Conservation (phyloP, 2,113 vertebrate species). For the Mesitornis unicolor region DNA sequence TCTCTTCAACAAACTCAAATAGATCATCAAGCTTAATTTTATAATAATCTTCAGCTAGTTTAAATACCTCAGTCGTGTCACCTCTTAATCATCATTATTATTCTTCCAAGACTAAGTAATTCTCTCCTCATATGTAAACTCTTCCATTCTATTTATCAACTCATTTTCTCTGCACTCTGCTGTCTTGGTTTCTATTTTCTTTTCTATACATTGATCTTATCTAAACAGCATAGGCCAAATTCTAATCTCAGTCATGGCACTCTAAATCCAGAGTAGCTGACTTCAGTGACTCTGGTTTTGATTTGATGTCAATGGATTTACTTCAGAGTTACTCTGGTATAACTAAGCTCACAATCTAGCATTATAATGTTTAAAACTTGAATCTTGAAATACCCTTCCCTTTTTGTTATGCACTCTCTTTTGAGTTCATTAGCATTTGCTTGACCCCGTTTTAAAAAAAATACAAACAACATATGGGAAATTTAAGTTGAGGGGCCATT, state of each 20-base stretch:
- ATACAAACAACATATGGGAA: neutral
- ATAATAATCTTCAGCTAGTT: slow-evolving; percentile 39
- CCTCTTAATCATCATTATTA: slow-evolving; percentile 46
- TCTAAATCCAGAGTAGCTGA: neutral
- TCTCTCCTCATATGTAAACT: slow-evolving; percentile 16
- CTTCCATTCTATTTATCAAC: slow-evolving; percentile 5
- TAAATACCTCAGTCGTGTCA: slow-evolving; percentile 31
- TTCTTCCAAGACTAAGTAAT: slow-evolving; percentile 23
- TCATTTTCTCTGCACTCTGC: neutral
- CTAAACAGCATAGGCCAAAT: neutral
- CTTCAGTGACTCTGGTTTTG: neutral
- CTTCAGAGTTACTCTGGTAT: neutral
- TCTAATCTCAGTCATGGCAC: neutral
- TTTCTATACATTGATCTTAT: neutral
- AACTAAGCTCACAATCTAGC: neutral
- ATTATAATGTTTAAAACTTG: neutral
- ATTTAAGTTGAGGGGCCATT: neutral
- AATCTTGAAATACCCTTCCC: neutral
- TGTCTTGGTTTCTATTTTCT: neutral
- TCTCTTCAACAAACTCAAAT: slow-evolving; percentile 37
- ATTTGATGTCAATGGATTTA: neutral
- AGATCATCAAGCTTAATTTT: slow-evolving; percentile 58
- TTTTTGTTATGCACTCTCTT: neutral
- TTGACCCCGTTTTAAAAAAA: neutral
- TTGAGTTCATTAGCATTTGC: neutral